A percentile compares a stretch with the other conserved stretches of the same genome.
These are phyloP conservation scores for Oreortyx pictus DNA, from an alignment of 2,797 vertebrate genomes.

Conservation along the genomic window DNA sequence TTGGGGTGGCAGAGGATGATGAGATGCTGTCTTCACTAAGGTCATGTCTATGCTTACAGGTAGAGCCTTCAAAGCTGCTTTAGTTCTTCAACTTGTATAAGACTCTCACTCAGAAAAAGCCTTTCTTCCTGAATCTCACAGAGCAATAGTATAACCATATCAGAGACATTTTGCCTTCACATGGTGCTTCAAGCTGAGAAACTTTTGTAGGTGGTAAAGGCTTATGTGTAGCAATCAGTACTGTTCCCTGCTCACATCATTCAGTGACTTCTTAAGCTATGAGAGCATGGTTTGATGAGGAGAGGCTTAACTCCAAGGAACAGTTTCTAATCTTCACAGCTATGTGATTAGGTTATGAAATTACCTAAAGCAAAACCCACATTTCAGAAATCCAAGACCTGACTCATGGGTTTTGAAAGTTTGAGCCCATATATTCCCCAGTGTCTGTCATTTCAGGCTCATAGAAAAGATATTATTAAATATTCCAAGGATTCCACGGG, in stretches of 20 bases:
- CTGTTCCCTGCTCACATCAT: background rate
- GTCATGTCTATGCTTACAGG: background rate
- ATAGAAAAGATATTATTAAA: background rate
- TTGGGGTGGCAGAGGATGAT: background rate
- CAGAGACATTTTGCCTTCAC: background rate
- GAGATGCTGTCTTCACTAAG: background rate
- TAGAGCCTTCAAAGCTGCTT: background rate
- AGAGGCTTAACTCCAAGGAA: background rate
- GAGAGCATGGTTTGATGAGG: background rate
- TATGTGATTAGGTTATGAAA: background rate
- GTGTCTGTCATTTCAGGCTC: conserved; percentile 12
- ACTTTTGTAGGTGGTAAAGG: background rate
- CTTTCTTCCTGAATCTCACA: background rate
- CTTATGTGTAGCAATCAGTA: background rate
- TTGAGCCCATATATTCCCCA: background rate
- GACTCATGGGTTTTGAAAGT: background rate
- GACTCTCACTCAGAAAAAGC: background rate
- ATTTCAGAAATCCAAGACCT: background rate
- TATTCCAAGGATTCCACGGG: conserved; percentile 2
- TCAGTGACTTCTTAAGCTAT: background rate
- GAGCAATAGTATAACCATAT: background rate
- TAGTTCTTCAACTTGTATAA: background rate
- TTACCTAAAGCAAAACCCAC: background rate
- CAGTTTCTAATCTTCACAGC: background rate
- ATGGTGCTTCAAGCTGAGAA: background rate